These are phyloP conservation scores for Sinodicranocentrus sp. DNA, from an alignment of 2,888 invertebrate genomes.

Conservation along the genomic window DNA sequence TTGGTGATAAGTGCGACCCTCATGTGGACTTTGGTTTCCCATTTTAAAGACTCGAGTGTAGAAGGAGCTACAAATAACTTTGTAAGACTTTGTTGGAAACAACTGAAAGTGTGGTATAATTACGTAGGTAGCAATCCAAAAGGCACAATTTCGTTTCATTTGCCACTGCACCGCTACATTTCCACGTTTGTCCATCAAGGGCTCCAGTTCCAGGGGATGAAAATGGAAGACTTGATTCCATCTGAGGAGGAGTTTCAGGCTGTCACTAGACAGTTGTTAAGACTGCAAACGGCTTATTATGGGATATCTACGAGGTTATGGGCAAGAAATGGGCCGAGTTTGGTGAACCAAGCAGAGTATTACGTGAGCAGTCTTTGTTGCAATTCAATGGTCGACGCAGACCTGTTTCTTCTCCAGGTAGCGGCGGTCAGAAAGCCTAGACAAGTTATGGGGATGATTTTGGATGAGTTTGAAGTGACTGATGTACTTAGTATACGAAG, in stretches of 20 bases:
- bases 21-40: conserved; percentile 98
- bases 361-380: conserved; percentile 99
- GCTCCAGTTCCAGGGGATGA: conserved; percentile 86
- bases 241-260: conserved; percentile 84
- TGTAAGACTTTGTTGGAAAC: conserved; percentile 86
- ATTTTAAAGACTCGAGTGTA: conserved; percentile 87
- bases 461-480: conserved; percentile 61
- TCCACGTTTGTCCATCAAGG: conserved; percentile 93
- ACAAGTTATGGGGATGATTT: conserved; percentile 47
- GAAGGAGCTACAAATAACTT: conserved; percentile 85
- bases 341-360: conserved; percentile 98
- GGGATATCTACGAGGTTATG: conserved; percentile 96
- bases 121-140: conserved; percentile 83
- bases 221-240: conserved; percentile 88
- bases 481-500: conserved; percentile 49
- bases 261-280: conserved; percentile 48
- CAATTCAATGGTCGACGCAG: conserved; percentile 98
- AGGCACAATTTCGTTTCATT: conserved; percentile 95
- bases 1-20: conserved; percentile 97
- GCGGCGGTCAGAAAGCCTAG: conserved; percentile 25
- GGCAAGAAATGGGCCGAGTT: conserved; percentile 97
- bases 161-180: conserved; percentile 96
- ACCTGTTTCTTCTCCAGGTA: conserved; percentile 95
- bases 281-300: conserved; percentile 86
- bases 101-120: conserved; percentile 92